Evolutionary conservation across 2,797 vertebrate species (phyloP).

Genomic region (Cossypha caffra): DNA sequence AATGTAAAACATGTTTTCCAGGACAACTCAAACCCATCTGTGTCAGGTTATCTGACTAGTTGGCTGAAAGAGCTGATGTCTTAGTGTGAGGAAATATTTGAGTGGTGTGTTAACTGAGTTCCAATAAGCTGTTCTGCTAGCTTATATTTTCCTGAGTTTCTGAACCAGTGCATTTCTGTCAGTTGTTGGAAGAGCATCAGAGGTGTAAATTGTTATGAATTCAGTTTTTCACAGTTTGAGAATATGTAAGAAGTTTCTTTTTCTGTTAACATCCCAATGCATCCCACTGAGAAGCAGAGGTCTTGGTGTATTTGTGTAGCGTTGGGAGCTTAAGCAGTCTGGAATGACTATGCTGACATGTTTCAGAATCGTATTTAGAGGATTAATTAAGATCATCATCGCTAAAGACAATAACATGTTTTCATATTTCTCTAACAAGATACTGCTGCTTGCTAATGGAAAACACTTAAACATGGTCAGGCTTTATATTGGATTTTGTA

Average conservation of each 20-base stretch:
- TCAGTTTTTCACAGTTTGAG: neutral
- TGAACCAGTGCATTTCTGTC: neutral
- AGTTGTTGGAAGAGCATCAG: neutral
- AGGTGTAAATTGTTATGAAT: neutral
- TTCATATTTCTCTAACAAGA: conserved; percentile 56
- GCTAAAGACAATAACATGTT: conserved; percentile 35
- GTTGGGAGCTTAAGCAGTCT: neutral
- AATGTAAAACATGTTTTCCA: neutral
- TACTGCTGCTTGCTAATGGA: conserved; percentile 42
- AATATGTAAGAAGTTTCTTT: neutral
- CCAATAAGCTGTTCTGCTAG: neutral
- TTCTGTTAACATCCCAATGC: neutral
- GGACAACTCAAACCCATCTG: neutral
- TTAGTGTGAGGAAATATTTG: neutral
- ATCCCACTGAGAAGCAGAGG: neutral
- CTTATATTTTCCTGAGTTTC: neutral
- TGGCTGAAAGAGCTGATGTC: neutral
- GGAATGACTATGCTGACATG: neutral
- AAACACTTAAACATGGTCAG: conserved; percentile 45
- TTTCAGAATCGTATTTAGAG: conserved; percentile 6
- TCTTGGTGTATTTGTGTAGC: neutral
- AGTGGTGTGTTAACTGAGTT: neutral
- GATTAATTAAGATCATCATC: conserved; percentile 44
- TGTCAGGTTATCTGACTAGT: neutral
- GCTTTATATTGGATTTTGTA: conserved; percentile 66